A percentile compares a stretch with the other conserved stretches of the same genome.
Conservation (phyloP, 2,888 invertebrate species). For the Acanthosepion lycidas region DNA sequence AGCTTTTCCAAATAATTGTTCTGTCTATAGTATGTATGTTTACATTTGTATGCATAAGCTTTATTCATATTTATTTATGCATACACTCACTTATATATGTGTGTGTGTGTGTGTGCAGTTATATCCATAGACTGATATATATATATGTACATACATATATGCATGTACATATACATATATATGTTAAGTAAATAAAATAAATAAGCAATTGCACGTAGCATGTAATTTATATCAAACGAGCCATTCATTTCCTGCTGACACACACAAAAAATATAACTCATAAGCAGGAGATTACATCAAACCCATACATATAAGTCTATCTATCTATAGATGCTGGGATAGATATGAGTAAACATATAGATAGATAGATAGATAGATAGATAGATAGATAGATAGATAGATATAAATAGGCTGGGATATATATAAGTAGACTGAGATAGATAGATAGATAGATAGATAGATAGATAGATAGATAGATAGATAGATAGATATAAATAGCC, state of each 20-base stretch:
- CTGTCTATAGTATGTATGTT: neutral
- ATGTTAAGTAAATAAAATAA: neutral
- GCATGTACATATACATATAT: neutral
- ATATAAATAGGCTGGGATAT: too few species aligned
- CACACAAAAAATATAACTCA: neutral
- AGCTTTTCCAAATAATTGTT: too few species aligned
- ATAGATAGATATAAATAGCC: too few species aligned
- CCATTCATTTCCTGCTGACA: neutral
- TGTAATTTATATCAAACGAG: constrained; percentile 1
- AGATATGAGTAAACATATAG: too few species aligned
- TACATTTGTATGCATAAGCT: neutral
- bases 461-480: too few species aligned
- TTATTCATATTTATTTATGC: too few species aligned
- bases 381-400: too few species aligned
- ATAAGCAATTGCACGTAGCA: neutral
- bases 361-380: too few species aligned
- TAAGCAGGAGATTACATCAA: neutral
- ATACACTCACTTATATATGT: neutral
- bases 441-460: too few species aligned
- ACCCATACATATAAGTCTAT: neutral
- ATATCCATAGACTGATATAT: neutral
- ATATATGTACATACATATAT: neutral
- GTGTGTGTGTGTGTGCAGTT: neutral
- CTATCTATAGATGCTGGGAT: too few species aligned
- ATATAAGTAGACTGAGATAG: too few species aligned